Percentiles rank a stretch among this genome's conserved stretches.
phyloP scores from a whole-genome alignment of 1,140 invertebrate species.

The Drosophila aff. region DNA sequence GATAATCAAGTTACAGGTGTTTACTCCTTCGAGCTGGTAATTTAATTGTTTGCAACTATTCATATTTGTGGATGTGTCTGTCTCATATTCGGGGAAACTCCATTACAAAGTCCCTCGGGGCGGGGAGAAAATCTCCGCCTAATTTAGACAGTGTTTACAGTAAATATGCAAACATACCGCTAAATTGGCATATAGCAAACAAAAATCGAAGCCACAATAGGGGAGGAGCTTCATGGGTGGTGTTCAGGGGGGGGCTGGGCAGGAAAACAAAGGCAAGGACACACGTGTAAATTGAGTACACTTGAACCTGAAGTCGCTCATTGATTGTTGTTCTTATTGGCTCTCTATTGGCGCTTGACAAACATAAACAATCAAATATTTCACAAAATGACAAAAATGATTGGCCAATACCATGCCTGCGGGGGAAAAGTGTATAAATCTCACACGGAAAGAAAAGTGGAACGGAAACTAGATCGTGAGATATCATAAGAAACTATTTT shows the following conservation, averaged over 20 bases:
- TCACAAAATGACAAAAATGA: conserved; percentile 60
- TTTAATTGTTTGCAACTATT: conserved; percentile 18
- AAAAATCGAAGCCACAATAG: conserved; percentile 45
- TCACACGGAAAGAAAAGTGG: conserved; percentile 1
- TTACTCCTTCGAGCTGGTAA: conserved; percentile 4
- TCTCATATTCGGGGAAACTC: neutral
- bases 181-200: conserved; percentile 76
- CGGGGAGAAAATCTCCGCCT: conserved; percentile 56
- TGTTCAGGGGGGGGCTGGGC: neutral
- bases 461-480: neutral
- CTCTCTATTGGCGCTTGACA: conserved; percentile 43
- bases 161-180: conserved; percentile 68
- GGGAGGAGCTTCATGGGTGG: neutral
- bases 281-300: conserved; percentile 67
- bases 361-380: conserved; percentile 72
- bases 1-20: conserved; percentile 15
- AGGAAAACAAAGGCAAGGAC: conserved; percentile 58
- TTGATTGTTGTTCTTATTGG: conserved; percentile 45
- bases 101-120: conserved; percentile 10
- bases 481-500: neutral
- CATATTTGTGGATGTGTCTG: conserved; percentile 16
- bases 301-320: conserved; percentile 54
- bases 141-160: conserved; percentile 78
- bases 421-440: neutral
- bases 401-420: conserved; percentile 38